Evolutionary conservation across 2,888 invertebrate species (phyloP), one percentile per base, ranked within the genome.

Genomic region (Drosophila colorata): DNA sequence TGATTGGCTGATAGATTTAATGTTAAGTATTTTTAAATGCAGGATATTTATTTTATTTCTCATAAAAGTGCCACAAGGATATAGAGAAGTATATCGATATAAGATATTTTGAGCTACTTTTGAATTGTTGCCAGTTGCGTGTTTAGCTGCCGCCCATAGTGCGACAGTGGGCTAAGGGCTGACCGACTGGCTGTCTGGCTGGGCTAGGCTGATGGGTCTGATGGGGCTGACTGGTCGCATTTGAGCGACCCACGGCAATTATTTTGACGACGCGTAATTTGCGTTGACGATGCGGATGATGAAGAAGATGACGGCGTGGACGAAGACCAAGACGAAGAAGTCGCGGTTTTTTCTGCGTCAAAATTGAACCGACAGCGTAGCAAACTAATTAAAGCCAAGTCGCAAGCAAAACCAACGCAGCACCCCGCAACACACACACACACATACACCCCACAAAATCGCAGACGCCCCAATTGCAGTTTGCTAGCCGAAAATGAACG

Each of bases 191-290:
- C 37, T 49, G 55, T 20, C 37, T 28, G 52, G 37, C 67, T 40
- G n/a, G 40, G 41, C 47, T 31, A 28, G 57, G 9, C 46, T 55
- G 49, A 9, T 52, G 49, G 56, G 28, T 16, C 28, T 41, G 58
- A 44, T 55, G 57, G 48, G 41, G 69, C 56, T 57, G 64, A 41
- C 63, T 64, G 64, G 64, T 49, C 64, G 70, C 61, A 57, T 70
- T 81, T 78, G 81, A 66, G 69, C 83, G 83, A 82, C 80, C 80
- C 80, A 80, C 78, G 88, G 88, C 88, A 83, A 83, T 83, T 83
- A 83, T 83, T 83, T 83, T 83, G 83, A 83, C 87, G 88, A 83
- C 78, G 83, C 83, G 88, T 88, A 83, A 83, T 83, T 83, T 83
- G 83, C 83, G 83, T 83, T 77, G 88, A 88, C 73, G 78, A 69